Evolutionary conservation across 2,888 invertebrate genomes (phyloP), one percentile per base, ranked within the genome.

Genomic region (Scaeva pyrastri): DNA sequence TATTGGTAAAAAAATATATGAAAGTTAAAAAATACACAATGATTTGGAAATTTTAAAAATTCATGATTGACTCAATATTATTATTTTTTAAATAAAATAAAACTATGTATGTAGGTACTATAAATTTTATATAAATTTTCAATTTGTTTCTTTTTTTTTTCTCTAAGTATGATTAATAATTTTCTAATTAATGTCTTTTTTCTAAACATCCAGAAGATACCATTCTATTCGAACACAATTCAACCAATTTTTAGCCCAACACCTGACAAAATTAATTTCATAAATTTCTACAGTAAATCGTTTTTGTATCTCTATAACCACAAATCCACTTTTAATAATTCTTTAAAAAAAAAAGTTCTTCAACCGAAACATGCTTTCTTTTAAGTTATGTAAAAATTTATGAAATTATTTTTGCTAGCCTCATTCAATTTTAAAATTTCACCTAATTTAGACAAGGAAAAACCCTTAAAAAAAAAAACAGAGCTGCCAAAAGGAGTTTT

Each of bases 221-320:
- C 85, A 75, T 48, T 45, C 16, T 64, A 50, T n/a, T 73, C 55
- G 76, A 75, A 84, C 58, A 74, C 58, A 84, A 75, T 66, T 45
- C 56, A 77, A 62, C 73, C 68, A 82, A 74, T 68, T 31, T 66
- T 74, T 78, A 87, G 73, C 89, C 92, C 92, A 92, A 92, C 92
- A 92, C 92, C 92, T 91, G 90, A 91, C 91, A 90, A 89, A 90
- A 89, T 90, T 91, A 90, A 90, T 90, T 88, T 83, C 88, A 88
- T 81, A 80, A 88, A 70, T 76, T 48, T 62, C 64, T 52, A 26
- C 12, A 77, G 8, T 31, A 5, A 31, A 7, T 31, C 0, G 31
- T 31, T 31, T 31, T 31, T 31, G 8, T 31, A 31, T 31, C 31
- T 31, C 31, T 31, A 2, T 7, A 31, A 31, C 31, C 8, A 31